A percentile compares a stretch with the other conserved stretches of the same genome.
Conservation (phyloP, 2,113 vertebrate genomes). For the Hylia prasina region DNA sequence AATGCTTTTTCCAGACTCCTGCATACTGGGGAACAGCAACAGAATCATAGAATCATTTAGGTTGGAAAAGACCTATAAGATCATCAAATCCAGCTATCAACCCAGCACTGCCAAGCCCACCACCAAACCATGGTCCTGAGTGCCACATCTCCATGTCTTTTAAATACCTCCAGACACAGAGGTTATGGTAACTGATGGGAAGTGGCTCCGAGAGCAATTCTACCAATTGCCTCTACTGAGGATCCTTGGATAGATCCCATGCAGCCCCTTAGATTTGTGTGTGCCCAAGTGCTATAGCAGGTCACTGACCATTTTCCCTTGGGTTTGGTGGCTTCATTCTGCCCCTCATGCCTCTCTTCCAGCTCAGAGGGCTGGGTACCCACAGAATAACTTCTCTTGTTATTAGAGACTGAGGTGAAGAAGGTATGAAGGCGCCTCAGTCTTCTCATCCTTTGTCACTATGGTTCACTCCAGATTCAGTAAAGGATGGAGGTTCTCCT, state of each 20-base stretch:
- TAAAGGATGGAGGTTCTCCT: neutral
- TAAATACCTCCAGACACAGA: neutral
- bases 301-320: neutral
- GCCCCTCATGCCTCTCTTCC: neutral
- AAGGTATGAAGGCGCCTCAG: neutral
- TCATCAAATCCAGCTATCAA: rapidly evolving
- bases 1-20: neutral
- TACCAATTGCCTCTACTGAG: rapidly evolving
- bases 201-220: neutral
- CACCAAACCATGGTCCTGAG: neutral
- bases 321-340: neutral
- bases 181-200: neutral
- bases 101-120: neutral
- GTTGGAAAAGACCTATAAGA: neutral
- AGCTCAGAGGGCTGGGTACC: neutral
- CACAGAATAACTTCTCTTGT: neutral
- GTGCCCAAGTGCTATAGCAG: neutral
- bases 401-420: neutral
- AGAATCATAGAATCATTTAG: neutral
- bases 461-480: rapidly evolving
- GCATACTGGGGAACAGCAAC: neutral
- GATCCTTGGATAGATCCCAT: neutral
- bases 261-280: neutral
- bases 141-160: rapidly evolving
- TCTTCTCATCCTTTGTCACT: neutral